Conservation (phyloP, 2,113 vertebrate species). For the Petrocephalus microphthalmus region DNA sequence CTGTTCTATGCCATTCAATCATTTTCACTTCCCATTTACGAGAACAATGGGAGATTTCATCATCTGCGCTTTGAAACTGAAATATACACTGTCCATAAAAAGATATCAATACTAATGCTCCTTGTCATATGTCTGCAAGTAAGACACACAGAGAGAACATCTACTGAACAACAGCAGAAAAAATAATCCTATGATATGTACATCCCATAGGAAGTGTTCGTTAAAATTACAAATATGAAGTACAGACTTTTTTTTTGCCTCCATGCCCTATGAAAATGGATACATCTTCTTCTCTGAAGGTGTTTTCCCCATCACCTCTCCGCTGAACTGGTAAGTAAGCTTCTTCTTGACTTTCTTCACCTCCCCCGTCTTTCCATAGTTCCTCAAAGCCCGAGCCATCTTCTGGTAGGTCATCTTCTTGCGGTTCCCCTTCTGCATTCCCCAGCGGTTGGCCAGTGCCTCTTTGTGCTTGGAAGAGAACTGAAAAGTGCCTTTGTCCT, state of each 20-base stretch:
- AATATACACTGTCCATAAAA: not conserved
- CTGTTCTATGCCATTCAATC: not conserved
- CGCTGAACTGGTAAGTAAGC: slow-evolving; percentile 97
- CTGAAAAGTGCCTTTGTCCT: slow-evolving; percentile 96
- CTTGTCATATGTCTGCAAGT: not conserved
- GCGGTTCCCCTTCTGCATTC: slow-evolving; percentile 95
- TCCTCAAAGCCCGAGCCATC: slow-evolving; percentile 94
- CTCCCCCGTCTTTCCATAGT: slow-evolving; percentile 97
- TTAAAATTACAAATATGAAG: not conserved
- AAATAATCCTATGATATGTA: no score
- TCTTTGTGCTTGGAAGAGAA: slow-evolving; percentile 99
- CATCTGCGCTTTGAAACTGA: not conserved
- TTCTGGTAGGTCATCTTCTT: slow-evolving; percentile 99
- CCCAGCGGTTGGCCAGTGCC: slow-evolving; percentile 89
- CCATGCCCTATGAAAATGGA: not conserved
- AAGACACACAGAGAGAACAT: not conserved
- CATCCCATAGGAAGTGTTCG: not conserved
- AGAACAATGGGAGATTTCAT: not conserved
- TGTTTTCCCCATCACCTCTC: slow-evolving; percentile 78
- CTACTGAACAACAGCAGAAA: not conserved
- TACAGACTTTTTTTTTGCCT: not conserved
- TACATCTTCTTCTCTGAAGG: slow-evolving; percentile 64
- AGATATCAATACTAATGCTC: not conserved
- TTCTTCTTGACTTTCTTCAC: slow-evolving; percentile 99
- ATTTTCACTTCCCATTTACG: slow-evolving; percentile 2